Evolutionary conservation across 1,140 invertebrate genomes (phyloP).

Genomic region (silkworm (Bombyx mori)): DNA sequence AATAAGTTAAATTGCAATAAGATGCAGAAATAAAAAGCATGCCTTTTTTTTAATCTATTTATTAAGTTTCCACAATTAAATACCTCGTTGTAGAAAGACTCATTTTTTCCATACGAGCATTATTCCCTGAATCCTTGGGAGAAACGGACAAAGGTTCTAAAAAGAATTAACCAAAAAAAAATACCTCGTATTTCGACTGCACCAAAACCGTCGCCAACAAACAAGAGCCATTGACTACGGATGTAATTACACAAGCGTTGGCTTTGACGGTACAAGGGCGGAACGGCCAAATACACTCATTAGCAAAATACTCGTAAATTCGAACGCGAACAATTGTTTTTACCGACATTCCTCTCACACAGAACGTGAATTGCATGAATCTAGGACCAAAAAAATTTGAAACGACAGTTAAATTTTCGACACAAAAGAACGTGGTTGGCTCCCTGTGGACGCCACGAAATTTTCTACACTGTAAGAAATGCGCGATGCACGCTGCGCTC

Average conservation of each 20-base stretch:
- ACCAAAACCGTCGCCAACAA: background rate
- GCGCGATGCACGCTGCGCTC: slow-evolving; percentile 11
- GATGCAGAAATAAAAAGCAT: no score
- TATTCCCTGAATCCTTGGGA: no score
- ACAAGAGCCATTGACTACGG: slow-evolving; percentile 2
- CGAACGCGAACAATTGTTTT: slow-evolving; percentile 18
- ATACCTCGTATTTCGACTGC: no score
- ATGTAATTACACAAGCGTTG: slow-evolving; percentile 6
- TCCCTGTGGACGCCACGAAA: slow-evolving; percentile 8
- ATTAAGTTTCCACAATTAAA: no score
- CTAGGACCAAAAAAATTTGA: slow-evolving; percentile 1
- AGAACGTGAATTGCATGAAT: slow-evolving; percentile 5
- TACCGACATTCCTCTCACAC: slow-evolving; percentile 7
- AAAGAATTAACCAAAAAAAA: no score
- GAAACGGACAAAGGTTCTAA: no score
- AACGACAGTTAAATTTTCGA: slow-evolving; percentile 8
- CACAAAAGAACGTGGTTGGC: slow-evolving; percentile 11
- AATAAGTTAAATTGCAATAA: no score
- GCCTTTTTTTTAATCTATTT: no score
- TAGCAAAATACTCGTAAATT: slow-evolving; percentile 15
- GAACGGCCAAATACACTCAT: slow-evolving; percentile 14
- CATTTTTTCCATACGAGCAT: no score
- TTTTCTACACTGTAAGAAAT: slow-evolving; percentile 13
- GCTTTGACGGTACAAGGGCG: background rate
- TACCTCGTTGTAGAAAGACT: no score